Base-by-base conservation (phyloP, 2,888 invertebrate species). In the Bombylius discolor region DNA sequence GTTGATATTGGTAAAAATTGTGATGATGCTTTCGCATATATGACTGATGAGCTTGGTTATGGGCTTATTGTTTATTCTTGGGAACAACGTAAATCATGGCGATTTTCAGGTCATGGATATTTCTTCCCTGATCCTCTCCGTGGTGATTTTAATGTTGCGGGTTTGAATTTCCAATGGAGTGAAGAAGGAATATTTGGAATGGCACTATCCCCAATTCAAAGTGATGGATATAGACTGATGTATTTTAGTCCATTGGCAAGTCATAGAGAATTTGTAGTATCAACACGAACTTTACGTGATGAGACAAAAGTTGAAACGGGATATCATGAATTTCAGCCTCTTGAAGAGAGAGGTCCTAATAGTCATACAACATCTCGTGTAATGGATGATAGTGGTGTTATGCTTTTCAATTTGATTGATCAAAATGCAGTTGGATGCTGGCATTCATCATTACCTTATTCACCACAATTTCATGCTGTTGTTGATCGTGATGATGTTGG, bases 351-450 rank as follows among this genome's bases (percentile, higher is more conserved):
- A 46, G 86, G 84, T 3, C 77, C 79, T 0, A 78, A 83, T 56
- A 76, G 80, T 1, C 88, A 89, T 64, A 83, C 85, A 0, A 88
- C 88, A 0, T 73, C 89, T 0, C 82, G 84, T 62, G 81, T 87
- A 5, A 84, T 88, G 79, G 84, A 85, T 63, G 83, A 85, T 3
- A 78, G 80, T 56, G 90, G 89, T 4, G 71, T 90, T 3, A 82
- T 89, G 71, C 78, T 89, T 56, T 89, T 83, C 70, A 86, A 83
- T 70, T 76, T 90, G 61, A 81, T 91, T 57, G 89, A 89, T 68
- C 85, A 84, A 67, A 90, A 90, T 65, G 85, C 86, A 1, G 78
- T 91, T 7, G 90, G 89, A 4, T 91, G 90, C 68, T 90, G 90
- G 89, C 85, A 85, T 63, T 81, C 82, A 0, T 76, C 78, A 11